Evolutionary conservation across 2,888 invertebrate genomes (phyloP).

Genomic region (Hypolimnas misippus): DNA sequence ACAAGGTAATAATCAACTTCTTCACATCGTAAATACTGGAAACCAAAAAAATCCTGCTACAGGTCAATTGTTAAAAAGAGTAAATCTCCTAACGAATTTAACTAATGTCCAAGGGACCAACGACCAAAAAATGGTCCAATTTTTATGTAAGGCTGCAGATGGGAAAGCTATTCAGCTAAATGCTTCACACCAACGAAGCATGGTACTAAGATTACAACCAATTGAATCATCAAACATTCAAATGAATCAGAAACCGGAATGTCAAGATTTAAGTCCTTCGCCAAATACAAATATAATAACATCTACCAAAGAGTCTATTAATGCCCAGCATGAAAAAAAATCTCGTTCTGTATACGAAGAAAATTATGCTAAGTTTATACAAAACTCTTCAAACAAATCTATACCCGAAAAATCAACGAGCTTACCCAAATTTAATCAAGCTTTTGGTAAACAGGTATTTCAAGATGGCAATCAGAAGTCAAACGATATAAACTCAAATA

Average conservation of each 20-base stretch:
- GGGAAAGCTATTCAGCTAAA: constrained; percentile 84
- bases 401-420: constrained; percentile 75
- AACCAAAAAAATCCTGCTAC: constrained; percentile 66
- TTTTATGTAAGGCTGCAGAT: constrained; percentile 86
- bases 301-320: constrained; percentile 53
- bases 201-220: constrained; percentile 77
- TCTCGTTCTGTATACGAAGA: constrained; percentile 82
- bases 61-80: constrained; percentile 75
- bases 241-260: constrained; percentile 53
- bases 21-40: constrained; percentile 78
- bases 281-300: constrained; percentile 48
- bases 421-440: constrained; percentile 91
- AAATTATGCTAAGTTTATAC: constrained; percentile 83
- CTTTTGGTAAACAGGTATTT: constrained; percentile 89
- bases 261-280: constrained; percentile 58
- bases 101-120: constrained; percentile 75
- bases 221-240: constrained; percentile 67
- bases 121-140: constrained; percentile 84
- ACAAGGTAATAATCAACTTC: constrained; percentile 75
- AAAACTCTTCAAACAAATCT: constrained; percentile 66
- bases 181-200: constrained; percentile 79
- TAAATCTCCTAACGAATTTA: constrained; percentile 77
- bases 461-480: constrained; percentile 71
- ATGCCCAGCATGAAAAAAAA: constrained; percentile 72
- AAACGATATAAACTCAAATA: constrained; percentile 58